A percentile compares a stretch with the other conserved stretches of the same genome.
Conservation (phyloP, 2,113 vertebrate species). For the Psilopsiagon aymara region DNA sequence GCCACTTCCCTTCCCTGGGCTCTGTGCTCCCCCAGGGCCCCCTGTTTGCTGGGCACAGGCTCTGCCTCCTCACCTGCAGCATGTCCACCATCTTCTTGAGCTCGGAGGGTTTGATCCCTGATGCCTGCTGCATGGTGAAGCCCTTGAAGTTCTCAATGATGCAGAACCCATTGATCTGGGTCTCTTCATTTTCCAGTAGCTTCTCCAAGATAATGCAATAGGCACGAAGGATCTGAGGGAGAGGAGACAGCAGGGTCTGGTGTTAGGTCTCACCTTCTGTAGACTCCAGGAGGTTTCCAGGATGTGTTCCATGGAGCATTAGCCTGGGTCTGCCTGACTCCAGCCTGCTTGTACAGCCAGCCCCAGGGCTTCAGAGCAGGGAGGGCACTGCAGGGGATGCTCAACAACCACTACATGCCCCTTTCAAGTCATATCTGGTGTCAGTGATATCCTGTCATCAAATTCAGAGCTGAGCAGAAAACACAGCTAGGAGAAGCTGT, state of each 20-base stretch:
- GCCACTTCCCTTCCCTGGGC: not conserved
- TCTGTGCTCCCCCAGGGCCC: not conserved
- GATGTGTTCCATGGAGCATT: not conserved
- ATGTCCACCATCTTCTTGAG: constrained; percentile 99
- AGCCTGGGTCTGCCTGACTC: not conserved
- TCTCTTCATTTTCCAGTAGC: constrained; percentile 94
- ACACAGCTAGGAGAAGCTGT: not conserved
- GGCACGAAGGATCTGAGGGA: constrained; percentile 88
- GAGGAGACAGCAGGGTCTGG: not conserved
- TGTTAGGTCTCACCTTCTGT: not conserved
- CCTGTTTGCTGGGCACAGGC: not conserved
- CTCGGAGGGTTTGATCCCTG: constrained; percentile 90
- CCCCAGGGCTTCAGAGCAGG: not conserved
- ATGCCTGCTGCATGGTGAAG: constrained; percentile 97
- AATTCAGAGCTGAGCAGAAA: not conserved
- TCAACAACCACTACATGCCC: not conserved
- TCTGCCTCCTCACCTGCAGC: constrained; percentile 86
- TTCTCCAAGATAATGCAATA: constrained; percentile 97
- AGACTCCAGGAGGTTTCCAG: not conserved
- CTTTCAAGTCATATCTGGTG: not conserved
- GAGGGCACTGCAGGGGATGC: not conserved
- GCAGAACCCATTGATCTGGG: constrained; percentile 97
- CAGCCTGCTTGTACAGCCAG: not conserved
- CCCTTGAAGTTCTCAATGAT: constrained; percentile 97
- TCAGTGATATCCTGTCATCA: not conserved